Conservation (phyloP, 2,888 invertebrate species). For the Torymus texanus region DNA sequence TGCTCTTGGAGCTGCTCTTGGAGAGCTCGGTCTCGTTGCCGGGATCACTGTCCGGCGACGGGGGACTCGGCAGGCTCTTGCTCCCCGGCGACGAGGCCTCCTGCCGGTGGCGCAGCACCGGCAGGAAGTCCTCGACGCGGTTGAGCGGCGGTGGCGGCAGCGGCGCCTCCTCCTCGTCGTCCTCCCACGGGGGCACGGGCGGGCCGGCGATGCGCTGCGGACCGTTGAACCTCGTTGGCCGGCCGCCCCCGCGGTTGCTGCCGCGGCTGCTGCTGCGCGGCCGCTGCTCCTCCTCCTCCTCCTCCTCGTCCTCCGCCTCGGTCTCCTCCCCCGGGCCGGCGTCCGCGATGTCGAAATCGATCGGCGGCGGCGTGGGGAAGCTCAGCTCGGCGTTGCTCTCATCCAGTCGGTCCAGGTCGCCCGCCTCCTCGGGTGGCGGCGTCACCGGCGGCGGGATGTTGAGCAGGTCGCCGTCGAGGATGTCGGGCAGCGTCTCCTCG, state of each 20-base stretch:
- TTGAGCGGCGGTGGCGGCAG: slow-evolving; percentile 1
- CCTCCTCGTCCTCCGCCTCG: neutral
- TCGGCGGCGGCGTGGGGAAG: slow-evolving; percentile 55
- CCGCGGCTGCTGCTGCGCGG: slow-evolving; percentile 2
- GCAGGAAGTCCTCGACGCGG: slow-evolving; percentile 2
- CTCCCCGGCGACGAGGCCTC: slow-evolving; percentile 49
- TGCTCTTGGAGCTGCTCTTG: slow-evolving; percentile 46
- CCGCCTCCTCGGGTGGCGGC: slow-evolving; percentile 46
- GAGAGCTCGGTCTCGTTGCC: slow-evolving; percentile 48
- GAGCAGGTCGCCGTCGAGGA: slow-evolving; percentile 34
- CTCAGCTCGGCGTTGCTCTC: slow-evolving; percentile 27
- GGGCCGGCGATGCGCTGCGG: neutral
- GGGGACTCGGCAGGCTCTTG: slow-evolving; percentile 55
- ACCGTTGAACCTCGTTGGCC: neutral
- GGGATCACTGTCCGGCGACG: slow-evolving; percentile 42
- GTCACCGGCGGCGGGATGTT: slow-evolving; percentile 50
- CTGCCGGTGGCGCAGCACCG: slow-evolving; percentile 24
- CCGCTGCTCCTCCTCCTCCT: slow-evolving; percentile 1
- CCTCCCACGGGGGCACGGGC: slow-evolving; percentile 51
- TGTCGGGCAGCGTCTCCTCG: slow-evolving; percentile 8
- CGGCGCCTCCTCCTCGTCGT: slow-evolving; percentile 20
- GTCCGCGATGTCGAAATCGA: slow-evolving; percentile 51
- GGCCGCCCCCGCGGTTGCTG: slow-evolving; percentile 3
- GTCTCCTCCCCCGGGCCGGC: slow-evolving; percentile 28
- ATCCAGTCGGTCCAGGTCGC: slow-evolving; percentile 28